Evolutionary conservation across 1,140 invertebrate genomes (phyloP).

Genomic region (Leptoteleia sp.): DNA sequence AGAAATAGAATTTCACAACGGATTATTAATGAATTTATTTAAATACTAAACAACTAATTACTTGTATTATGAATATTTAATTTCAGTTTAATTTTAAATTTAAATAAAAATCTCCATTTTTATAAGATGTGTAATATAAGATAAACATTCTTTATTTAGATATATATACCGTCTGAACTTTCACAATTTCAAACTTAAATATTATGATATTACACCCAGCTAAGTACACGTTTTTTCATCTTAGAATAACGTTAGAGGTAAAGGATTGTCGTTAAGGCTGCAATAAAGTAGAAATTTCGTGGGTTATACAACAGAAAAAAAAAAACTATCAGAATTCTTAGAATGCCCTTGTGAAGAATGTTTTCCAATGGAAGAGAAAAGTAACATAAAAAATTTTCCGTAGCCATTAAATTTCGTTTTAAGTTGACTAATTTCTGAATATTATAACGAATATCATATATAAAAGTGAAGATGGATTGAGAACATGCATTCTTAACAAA

Average conservation of each 20-base stretch:
- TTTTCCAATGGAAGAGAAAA: constrained; percentile 12
- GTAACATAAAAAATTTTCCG: not conserved
- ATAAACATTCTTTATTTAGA: not conserved
- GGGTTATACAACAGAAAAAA: constrained; percentile 25
- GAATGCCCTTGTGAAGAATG: constrained; percentile 19
- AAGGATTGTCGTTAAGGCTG: constrained; percentile 26
- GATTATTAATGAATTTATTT: no score
- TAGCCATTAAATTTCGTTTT: not conserved
- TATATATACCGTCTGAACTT: constrained; percentile 11
- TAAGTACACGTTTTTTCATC: constrained; percentile 3
- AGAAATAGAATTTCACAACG: no score
- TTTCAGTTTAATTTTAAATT: no score
- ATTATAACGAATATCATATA: no score
- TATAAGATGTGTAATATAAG: no score
- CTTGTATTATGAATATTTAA: no score
- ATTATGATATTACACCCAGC: not conserved
- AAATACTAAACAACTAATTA: no score
- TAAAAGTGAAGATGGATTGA: no score
- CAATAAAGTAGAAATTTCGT: constrained; percentile 43
- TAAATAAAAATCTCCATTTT: no score
- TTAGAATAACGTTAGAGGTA: constrained; percentile 11
- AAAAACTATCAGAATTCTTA: constrained; percentile 24
- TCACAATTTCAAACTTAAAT: constrained; percentile 13
- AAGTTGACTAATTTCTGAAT: not conserved
- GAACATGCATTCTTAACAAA: no score